Evolutionary conservation across 2,888 invertebrate species (phyloP).

Genomic region (Lasioglossum malachurum): DNA sequence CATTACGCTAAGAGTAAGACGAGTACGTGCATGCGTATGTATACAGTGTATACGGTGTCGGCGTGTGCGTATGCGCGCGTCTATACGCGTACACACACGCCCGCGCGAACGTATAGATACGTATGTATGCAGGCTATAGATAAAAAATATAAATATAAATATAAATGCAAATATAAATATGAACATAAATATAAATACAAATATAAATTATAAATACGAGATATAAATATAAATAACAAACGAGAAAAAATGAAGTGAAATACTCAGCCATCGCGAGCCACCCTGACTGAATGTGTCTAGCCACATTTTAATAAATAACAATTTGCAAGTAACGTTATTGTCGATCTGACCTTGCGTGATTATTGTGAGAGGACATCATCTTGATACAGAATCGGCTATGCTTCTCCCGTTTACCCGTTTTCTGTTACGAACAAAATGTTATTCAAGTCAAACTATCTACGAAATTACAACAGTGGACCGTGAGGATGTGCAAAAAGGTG

Average conservation of each 20-base stretch:
- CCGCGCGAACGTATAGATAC: conserved; percentile 35
- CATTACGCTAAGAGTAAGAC: conserved; percentile 80
- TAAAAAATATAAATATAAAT: conserved; percentile 50
- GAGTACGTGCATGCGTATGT: conserved; percentile 64
- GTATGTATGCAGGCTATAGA: conserved; percentile 26
- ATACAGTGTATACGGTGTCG: conserved; percentile 21
- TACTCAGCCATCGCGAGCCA: conserved; percentile 80
- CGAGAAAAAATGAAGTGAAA: conserved; percentile 61
- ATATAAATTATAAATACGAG: conserved; percentile 41
- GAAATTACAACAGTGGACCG: conserved; percentile 17
- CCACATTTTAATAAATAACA: conserved; percentile 74
- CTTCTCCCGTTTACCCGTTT: conserved; percentile 21
- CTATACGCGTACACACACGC: not conserved
- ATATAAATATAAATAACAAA: conserved; percentile 34
- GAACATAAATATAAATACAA: conserved; percentile 45
- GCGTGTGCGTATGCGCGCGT: not conserved
- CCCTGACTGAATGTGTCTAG: conserved; percentile 79
- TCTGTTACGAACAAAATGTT: conserved; percentile 11
- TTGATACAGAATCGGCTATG: not conserved
- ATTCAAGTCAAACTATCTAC: not conserved
- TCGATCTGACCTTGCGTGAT: conserved; percentile 72
- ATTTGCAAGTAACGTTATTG: conserved; percentile 63
- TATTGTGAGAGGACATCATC: conserved; percentile 58
- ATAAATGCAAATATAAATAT: conserved; percentile 44
- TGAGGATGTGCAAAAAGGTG: not conserved